Base-by-base conservation (phyloP, 1,140 invertebrate species). In the Leptonema lineaticorne region DNA sequence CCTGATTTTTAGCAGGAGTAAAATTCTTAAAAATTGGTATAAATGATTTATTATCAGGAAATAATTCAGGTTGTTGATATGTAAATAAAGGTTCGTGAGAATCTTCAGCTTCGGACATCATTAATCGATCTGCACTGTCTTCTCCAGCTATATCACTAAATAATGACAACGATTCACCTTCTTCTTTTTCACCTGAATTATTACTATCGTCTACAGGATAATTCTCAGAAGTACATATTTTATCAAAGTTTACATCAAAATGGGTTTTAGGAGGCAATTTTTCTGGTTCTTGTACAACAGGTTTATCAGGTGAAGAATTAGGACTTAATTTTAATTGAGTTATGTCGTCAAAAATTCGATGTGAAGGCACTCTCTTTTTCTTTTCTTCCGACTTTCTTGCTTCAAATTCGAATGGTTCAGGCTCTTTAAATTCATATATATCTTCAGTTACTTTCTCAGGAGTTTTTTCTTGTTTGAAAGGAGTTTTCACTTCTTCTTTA, bases 401-500 rank as follows among this genome's bases (percentile, higher is more conserved):
- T 78, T 92, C 90, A 72, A 92, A 88, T 77, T 93, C 90, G 74
- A 93, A 93, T 0, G 91, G 90, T 78, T 94, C 92, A 0, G 91
- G 90, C 80, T 94, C 92, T 78, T 93, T 93, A 74, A 94, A 94
- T 77, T 94, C 92, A 73, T 94, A 94, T 75, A 93, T 87, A 77
- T 93, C 92, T 73, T 90, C 88, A 5, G 85, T 83, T 68, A 79
- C 77, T 70, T 81, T 82, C 20, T 84, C 80, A 14, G 76, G 68
- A 0, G 75, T 74, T 65, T 81, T 79, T 1, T 71, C 64, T 11
- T 58, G 37, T 64, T 74, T 71, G 8, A 67, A 58, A 8, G 82
- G 76, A 5, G 74, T 67, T 22, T 71, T 60, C 9, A 73, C 46
- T 33, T 81, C 76, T 14, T 77, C 5, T 6, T 53, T 57, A 48